Base-by-base conservation (phyloP, 1,140 invertebrate genomes). In the Diachasma alloeum region DNA sequence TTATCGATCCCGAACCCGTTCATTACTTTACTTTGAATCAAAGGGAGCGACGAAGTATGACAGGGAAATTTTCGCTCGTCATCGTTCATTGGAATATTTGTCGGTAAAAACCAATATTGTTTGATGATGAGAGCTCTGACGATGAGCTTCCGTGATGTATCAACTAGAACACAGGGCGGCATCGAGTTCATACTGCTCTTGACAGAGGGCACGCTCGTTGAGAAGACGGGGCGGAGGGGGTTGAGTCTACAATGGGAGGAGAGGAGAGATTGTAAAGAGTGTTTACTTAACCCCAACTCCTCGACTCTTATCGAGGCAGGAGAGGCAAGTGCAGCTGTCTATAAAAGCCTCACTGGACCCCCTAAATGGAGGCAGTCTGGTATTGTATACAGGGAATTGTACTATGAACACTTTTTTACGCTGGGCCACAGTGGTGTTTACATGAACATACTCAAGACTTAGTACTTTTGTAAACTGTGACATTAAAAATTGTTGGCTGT, bases 211-310 rank as follows among this genome's bases (percentile, higher is more conserved):
- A 66, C 59, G 36, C 19, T 67, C 42, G 36, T 17, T n/a, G 31
- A 2, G 31, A 31, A 31, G 31, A 31, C 31, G 31, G 31, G 31
- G 31, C 6, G 31, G 31, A 6, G 31, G 70, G 53, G 31, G 74
- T n/a, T 19, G 42, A 70, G 31, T 66, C 22, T 13, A 66, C 31
- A 26, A n/a, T 66, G 11, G 48, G 42, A 37, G 53, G 10, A 46
- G 66, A 78, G 71, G 13, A 63, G 59, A 79, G 78, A 83, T 80
- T 77, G 72, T 77, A 76, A 80, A 81, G 80, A 81, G 77, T 81
- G 77, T 80, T 83, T 81, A 80, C 75, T 78, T 78, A 82, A 82
- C 76, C 76, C 77, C 73, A 77, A 73, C 42, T 31, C 69, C 26
- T 56, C 53, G 31, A 31, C 31, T 31, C 31, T 31, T 31, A 68